Evolutionary conservation across 2,888 invertebrate genomes (phyloP).

Genomic region (Ashinkailepas kermadecensis): DNA sequence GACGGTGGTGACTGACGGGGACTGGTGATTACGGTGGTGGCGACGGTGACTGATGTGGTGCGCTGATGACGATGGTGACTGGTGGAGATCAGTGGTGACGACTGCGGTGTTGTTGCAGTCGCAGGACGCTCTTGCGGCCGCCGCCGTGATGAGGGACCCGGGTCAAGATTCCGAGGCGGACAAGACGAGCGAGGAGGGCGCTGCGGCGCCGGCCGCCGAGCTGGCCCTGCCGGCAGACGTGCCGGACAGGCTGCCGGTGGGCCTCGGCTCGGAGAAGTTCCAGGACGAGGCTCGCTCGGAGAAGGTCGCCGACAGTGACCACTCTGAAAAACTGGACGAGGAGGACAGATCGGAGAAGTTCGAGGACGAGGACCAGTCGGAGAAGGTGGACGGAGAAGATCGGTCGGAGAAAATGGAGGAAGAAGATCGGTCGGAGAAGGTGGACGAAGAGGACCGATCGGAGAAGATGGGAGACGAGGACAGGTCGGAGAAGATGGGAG

Average conservation of each 20-base stretch:
- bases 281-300: not conserved
- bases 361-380: constrained; percentile 25
- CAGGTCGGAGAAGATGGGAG: not conserved
- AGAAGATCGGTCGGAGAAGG: constrained; percentile 28
- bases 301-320: not conserved
- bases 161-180: no score
- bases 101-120: not conserved
- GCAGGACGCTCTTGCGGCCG: constrained; percentile 26
- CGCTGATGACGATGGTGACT: no score
- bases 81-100: constrained; percentile 35
- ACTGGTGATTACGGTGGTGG: no score
- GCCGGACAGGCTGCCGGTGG: no score
- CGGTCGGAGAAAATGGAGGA: constrained; percentile 10
- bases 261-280: no score
- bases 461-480: constrained; percentile 24
- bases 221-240: not conserved
- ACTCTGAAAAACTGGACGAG: not conserved
- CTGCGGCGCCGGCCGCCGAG: not conserved
- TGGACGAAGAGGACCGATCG: constrained; percentile 27
- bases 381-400: not conserved
- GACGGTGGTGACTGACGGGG: no score
- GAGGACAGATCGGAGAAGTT: not conserved
- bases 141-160: constrained; percentile 25
- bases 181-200: constrained; percentile 15
- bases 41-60: no score